phyloP scores from a whole-genome alignment of 1,140 invertebrate species.

The Aphidius ervi region DNA sequence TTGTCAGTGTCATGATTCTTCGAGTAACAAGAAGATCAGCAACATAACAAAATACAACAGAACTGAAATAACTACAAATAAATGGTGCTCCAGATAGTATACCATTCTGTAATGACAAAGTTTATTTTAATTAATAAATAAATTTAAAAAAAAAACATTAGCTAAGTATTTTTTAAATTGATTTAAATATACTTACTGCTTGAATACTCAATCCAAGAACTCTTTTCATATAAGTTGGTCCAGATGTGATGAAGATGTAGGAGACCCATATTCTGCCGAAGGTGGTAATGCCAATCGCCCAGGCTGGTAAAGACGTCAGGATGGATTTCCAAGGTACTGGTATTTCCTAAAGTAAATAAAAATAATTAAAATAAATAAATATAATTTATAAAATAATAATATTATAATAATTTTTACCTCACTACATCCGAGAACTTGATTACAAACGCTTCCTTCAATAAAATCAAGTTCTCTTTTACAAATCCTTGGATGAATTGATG shows the following conservation, averaged over 20 bases:
- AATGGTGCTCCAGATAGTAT: conserved; percentile 64
- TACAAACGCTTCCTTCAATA: conserved; percentile 61
- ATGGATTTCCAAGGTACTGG: conserved; percentile 73
- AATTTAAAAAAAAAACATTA: not conserved
- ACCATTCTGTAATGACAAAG: conserved; percentile 56
- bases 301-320: conserved; percentile 71
- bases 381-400: not conserved
- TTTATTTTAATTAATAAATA: not conserved
- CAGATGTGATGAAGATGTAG: conserved; percentile 67
- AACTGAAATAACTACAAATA: conserved; percentile 66
- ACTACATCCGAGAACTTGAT: conserved; percentile 47
- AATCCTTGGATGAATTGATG: conserved; percentile 71
- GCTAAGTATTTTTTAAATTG: not conserved
- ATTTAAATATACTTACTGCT: conserved; percentile 47
- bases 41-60: conserved; percentile 66
- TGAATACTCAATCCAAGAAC: conserved; percentile 66
- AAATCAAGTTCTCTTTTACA: conserved; percentile 64
- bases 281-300: conserved; percentile 74
- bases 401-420: conserved; percentile 38
- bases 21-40: conserved; percentile 62
- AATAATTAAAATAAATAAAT: conserved; percentile 2
- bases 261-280: conserved; percentile 71
- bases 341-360: conserved; percentile 37
- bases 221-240: conserved; percentile 69
- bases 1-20: conserved; percentile 59